Conservation (phyloP, 1,140 invertebrate genomes). For the Alviniconcha marisindica region DNA sequence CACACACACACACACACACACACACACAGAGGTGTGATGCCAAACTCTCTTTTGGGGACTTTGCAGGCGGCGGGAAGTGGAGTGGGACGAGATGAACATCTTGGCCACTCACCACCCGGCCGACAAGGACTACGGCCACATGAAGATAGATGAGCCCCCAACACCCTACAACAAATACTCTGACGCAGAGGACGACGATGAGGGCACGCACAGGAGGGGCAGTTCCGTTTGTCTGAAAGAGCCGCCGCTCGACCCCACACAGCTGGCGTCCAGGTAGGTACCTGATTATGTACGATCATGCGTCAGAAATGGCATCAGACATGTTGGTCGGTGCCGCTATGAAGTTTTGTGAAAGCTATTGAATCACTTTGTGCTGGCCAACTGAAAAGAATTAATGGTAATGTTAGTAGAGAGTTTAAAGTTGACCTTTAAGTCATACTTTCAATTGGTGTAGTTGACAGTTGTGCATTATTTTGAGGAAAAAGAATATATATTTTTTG, state of each 20-base stretch:
- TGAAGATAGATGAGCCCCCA: slow-evolving; percentile 98
- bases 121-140: slow-evolving; percentile 99
- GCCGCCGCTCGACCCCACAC: slow-evolving; percentile 83
- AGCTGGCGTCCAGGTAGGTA: slow-evolving; percentile 84
- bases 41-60: neutral
- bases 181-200: slow-evolving; percentile 82
- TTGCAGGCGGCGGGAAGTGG: slow-evolving; percentile 79
- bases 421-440: no score
- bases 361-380: no score
- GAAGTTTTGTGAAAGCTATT: no score
- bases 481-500: no score
- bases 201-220: slow-evolving; percentile 70
- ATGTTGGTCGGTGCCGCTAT: no score
- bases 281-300: neutral
- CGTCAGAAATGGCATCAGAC: no score
- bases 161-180: slow-evolving; percentile 93
- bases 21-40: no score
- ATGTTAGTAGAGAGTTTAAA: no score
- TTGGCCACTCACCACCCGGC: slow-evolving; percentile 97
- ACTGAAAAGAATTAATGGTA: no score
- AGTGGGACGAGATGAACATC: slow-evolving; percentile 99
- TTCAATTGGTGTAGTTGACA: no score
- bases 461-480: no score
- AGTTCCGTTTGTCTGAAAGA: slow-evolving; percentile 71
- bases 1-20: no score